Percentiles rank a stretch among this genome's conserved stretches.
Evolutionary conservation across 2,797 vertebrate species (phyloP).

Genomic region (Rhynchotus rufescens): DNA sequence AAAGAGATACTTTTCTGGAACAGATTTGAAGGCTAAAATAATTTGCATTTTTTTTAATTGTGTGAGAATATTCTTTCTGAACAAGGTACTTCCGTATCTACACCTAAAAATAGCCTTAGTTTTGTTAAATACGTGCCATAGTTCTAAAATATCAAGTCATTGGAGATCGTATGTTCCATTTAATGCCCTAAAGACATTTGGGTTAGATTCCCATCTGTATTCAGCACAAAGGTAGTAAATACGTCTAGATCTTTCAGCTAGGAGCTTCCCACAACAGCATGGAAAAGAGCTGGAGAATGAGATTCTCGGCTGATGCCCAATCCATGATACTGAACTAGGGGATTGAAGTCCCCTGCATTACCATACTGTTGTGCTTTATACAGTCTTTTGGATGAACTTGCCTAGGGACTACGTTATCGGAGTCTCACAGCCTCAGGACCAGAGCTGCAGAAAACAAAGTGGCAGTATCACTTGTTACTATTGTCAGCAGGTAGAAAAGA

Average conservation of each 20-base stretch:
- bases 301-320: background rate
- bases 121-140: background rate
- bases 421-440: accelerated
- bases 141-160: background rate
- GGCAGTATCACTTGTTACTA: too few species aligned
- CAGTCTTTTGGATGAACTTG: background rate
- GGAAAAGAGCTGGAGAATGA: background rate
- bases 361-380: background rate
- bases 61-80: background rate
- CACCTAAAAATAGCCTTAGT: background rate
- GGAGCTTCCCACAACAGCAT: background rate
- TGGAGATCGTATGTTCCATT: background rate
- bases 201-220: background rate
- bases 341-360: background rate
- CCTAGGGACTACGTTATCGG: background rate
- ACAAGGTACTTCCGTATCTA: background rate
- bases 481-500: background rate
- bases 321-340: background rate
- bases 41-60: background rate
- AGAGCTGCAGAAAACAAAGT: background rate
- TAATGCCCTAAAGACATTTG: background rate
- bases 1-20: background rate
- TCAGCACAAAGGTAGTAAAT: background rate
- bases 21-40: background rate
- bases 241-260: background rate